A percentile compares a stretch with the other conserved stretches of the same genome.
Conservation (phyloP, 2,113 vertebrate genomes). For the Phoenicopterus ruber region DNA sequence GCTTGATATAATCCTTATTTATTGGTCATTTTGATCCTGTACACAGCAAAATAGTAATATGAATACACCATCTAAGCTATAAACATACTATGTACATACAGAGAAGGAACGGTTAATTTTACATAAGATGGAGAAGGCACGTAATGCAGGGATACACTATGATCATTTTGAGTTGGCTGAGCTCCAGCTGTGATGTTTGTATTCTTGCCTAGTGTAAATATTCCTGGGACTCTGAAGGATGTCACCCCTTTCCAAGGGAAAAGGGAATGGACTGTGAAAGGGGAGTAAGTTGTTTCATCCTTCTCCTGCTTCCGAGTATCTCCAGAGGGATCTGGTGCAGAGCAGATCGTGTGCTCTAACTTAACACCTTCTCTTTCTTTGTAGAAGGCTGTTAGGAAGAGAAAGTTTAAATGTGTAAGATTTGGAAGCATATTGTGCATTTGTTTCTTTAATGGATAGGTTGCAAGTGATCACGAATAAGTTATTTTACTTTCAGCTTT, state of each 20-base stretch:
- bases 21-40: conserved; percentile 10
- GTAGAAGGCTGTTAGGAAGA: background rate
- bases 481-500: background rate
- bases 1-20: background rate
- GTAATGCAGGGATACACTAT: background rate
- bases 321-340: background rate
- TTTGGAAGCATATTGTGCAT: background rate
- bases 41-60: background rate
- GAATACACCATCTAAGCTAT: background rate
- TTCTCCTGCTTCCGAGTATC: background rate
- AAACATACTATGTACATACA: background rate
- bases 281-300: background rate
- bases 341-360: background rate
- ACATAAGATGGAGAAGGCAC: background rate
- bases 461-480: background rate
- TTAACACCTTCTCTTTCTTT: background rate
- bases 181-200: background rate
- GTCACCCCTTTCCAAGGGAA: background rate
- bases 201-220: background rate
- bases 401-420: background rate
- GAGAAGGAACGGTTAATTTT: background rate
- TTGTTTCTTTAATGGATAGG: background rate
- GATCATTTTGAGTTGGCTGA: background rate
- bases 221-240: background rate
- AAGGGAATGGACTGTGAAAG: background rate